Evolutionary conservation across 2,888 invertebrate genomes (phyloP).

Genomic region (Malacosoma neustria): DNA sequence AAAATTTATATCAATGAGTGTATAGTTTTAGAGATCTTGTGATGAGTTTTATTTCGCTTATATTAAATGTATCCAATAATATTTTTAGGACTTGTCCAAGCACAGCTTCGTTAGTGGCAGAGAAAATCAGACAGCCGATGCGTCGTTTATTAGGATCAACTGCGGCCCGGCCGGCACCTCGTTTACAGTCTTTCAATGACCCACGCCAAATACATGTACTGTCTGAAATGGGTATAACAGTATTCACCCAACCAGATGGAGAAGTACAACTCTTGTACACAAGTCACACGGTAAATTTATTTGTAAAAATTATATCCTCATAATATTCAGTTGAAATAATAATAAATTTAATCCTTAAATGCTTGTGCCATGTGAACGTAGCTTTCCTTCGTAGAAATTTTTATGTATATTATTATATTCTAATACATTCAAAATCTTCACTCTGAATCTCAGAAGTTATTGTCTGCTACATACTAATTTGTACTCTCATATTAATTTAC

Average conservation of each 20-base stretch:
- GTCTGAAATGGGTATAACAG: conserved; percentile 95
- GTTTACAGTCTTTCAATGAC: conserved; percentile 88
- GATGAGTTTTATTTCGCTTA: neutral
- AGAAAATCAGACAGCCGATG: conserved; percentile 87
- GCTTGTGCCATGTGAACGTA: too few relatives aligned
- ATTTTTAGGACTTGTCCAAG: conserved; percentile 86
- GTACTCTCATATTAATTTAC: too few relatives aligned
- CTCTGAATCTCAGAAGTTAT: too few relatives aligned
- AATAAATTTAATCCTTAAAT: too few relatives aligned
- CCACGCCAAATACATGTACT: conserved; percentile 90
- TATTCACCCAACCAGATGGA: conserved; percentile 91
- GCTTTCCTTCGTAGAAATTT: too few relatives aligned
- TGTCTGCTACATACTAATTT: too few relatives aligned
- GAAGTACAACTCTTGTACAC: conserved; percentile 94
- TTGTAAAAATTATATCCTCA: too few relatives aligned
- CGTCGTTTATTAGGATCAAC: conserved; percentile 86
- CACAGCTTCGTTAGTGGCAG: conserved; percentile 87
- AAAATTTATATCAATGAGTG: too few relatives aligned
- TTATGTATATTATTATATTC: too few relatives aligned
- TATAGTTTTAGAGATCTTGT: conserved; percentile 2
- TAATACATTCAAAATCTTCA: conserved; percentile 2
- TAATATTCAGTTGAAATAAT: too few relatives aligned
- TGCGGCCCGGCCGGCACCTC: conserved; percentile 78
- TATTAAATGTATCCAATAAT: conserved; percentile 10
- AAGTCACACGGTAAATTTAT: conserved; percentile 88